Conservation (phyloP, 2,113 vertebrate species). For the Leptodactylus fuscus region DNA sequence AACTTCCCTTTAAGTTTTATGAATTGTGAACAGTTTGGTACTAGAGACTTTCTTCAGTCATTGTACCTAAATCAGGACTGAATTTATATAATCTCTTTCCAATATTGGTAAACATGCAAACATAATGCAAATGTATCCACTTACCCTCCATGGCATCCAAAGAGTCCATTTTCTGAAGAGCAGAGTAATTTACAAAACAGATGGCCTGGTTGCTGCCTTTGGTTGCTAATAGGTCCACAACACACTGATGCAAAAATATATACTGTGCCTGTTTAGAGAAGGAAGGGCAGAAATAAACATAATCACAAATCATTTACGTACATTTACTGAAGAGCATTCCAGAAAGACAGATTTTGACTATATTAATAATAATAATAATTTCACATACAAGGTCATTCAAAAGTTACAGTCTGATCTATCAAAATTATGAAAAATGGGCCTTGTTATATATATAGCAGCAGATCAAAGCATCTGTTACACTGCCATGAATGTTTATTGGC, state of each 20-base stretch:
- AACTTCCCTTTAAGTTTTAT: too few species aligned
- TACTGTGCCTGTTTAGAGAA: conserved; percentile 86
- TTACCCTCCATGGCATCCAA: conserved; percentile 98
- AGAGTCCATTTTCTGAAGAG: conserved; percentile 98
- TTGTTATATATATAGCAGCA: too few species aligned
- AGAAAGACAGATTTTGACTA: not conserved
- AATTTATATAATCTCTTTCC: not conserved
- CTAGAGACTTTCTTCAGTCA: too few species aligned
- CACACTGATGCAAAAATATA: conserved; percentile 96
- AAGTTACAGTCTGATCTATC: too few species aligned
- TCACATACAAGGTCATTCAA: too few species aligned
- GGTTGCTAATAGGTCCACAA: conserved; percentile 88
- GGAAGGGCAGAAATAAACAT: not conserved
- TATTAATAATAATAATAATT: too few species aligned
- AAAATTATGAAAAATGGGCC: too few species aligned
- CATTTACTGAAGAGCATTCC: not conserved
- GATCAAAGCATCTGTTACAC: too few species aligned
- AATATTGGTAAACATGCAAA: not conserved
- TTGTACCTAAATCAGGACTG: too few species aligned
- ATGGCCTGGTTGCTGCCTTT: conserved; percentile 90
- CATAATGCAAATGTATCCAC: conserved; percentile 47
- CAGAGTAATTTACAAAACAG: conserved; percentile 97
- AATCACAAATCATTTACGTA: not conserved
- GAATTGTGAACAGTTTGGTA: too few species aligned
- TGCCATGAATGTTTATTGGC: too few species aligned